Percentiles rank a stretch among this genome's conserved stretches.
These are phyloP conservation scores for Acrocephalus arundinaceus DNA, from an alignment of 2,113 vertebrate genomes.

Conservation along the genomic window DNA sequence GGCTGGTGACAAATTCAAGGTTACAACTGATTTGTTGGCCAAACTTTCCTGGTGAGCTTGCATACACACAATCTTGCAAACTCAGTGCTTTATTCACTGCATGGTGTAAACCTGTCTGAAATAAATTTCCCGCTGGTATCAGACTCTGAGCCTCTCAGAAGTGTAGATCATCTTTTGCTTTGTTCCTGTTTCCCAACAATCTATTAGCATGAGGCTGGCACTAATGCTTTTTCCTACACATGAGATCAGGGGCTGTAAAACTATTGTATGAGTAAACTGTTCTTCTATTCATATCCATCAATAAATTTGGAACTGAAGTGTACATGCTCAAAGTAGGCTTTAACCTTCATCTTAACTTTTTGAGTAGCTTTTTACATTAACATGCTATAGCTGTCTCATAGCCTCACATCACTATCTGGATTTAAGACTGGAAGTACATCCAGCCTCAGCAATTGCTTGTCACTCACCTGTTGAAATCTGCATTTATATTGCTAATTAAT, in stretches of 20 bases:
- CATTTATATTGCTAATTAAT: constrained; percentile 61
- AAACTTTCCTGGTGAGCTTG: background rate
- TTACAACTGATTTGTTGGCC: background rate
- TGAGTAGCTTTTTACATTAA: constrained; percentile 21
- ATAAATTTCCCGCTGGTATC: background rate
- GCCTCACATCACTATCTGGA: background rate
- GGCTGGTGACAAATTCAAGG: background rate
- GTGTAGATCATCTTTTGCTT: background rate
- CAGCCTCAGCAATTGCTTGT: constrained; percentile 9
- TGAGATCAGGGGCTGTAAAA: background rate
- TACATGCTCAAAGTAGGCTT: background rate
- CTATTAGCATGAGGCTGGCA: background rate
- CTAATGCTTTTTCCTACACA: background rate
- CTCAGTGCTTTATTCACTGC: background rate
- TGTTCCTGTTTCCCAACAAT: background rate
- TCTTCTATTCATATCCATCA: background rate
- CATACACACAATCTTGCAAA: background rate
- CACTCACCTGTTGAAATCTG: constrained; percentile 55
- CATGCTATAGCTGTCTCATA: background rate
- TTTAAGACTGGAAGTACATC: constrained; percentile 25
- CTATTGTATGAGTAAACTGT: background rate
- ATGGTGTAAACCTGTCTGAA: background rate
- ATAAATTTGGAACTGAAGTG: background rate
- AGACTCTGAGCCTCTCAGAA: background rate
- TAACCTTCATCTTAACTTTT: constrained; percentile 40